Conservation (phyloP, 2,797 vertebrate species). For the Hemibagrus guttatus region DNA sequence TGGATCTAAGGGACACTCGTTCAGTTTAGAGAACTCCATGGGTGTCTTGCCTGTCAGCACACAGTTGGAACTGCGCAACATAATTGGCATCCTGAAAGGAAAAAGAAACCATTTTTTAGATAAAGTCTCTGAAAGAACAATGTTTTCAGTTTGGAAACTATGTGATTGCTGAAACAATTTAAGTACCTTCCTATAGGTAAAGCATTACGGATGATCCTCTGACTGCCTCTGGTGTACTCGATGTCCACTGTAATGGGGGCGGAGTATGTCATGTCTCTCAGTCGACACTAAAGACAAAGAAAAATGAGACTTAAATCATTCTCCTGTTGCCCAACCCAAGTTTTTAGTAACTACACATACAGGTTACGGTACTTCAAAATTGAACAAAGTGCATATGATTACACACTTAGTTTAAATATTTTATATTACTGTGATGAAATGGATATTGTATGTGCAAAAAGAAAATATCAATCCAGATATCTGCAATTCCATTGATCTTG, state of each 20-base stretch:
- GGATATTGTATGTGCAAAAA: background rate
- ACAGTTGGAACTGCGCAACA: slow-evolving; percentile 97
- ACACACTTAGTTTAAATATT: background rate
- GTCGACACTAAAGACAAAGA: slow-evolving; percentile 81
- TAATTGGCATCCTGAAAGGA: slow-evolving; percentile 92
- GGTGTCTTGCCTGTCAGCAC: slow-evolving; percentile 94
- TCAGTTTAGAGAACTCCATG: slow-evolving; percentile 93
- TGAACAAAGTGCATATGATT: background rate
- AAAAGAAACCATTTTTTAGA: background rate
- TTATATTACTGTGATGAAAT: too few species aligned
- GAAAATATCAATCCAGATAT: background rate
- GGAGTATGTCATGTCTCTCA: slow-evolving; percentile 97
- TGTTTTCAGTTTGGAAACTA: background rate
- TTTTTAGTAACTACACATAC: background rate
- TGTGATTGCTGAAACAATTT: background rate
- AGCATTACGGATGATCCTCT: slow-evolving; percentile 96
- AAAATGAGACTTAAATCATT: background rate
- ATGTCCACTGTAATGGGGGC: slow-evolving; percentile 97
- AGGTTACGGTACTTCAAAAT: background rate
- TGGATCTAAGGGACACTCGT: slow-evolving; percentile 96
- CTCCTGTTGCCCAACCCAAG: background rate
- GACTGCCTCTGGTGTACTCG: slow-evolving; percentile 96
- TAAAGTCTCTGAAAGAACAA: background rate
- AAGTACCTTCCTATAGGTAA: slow-evolving; percentile 91
- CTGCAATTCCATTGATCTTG: background rate